Conservation (phyloP, 2,113 vertebrate species). For the Pterophyllum scalare region DNA sequence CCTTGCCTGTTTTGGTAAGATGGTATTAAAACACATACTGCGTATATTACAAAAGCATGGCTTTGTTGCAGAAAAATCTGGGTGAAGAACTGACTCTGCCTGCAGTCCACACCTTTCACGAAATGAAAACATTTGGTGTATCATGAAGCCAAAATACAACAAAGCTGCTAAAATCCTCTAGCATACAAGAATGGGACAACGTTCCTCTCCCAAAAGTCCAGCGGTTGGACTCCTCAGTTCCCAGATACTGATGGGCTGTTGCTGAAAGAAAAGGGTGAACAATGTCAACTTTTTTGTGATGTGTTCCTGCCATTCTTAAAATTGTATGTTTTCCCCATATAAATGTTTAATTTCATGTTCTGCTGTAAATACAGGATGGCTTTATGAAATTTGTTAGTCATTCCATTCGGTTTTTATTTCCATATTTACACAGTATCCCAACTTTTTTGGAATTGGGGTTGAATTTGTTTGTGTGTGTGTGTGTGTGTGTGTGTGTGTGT, state of each 20-base stretch:
- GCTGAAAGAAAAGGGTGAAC: too few relatives aligned
- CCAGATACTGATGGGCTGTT: too few relatives aligned
- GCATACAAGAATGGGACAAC: too few relatives aligned
- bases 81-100: too few relatives aligned
- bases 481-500: too few relatives aligned
- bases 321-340: background rate
- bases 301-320: too few relatives aligned
- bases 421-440: background rate
- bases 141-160: background rate
- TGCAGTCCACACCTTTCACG: background rate
- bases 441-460: background rate
- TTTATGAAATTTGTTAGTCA: background rate
- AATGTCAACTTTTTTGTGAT: too few relatives aligned
- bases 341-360: background rate
- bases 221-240: too few relatives aligned
- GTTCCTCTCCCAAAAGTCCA: too few relatives aligned
- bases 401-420: background rate
- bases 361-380: background rate
- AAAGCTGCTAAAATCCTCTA: background rate
- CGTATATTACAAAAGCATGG: background rate
- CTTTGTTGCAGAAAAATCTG: background rate
- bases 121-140: background rate
- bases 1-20: too few relatives aligned
- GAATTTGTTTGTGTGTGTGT: background rate
- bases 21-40: background rate